phyloP scores from a whole-genome alignment of 2,797 vertebrate genomes.

The Xiphorhynchus erythropygius region DNA sequence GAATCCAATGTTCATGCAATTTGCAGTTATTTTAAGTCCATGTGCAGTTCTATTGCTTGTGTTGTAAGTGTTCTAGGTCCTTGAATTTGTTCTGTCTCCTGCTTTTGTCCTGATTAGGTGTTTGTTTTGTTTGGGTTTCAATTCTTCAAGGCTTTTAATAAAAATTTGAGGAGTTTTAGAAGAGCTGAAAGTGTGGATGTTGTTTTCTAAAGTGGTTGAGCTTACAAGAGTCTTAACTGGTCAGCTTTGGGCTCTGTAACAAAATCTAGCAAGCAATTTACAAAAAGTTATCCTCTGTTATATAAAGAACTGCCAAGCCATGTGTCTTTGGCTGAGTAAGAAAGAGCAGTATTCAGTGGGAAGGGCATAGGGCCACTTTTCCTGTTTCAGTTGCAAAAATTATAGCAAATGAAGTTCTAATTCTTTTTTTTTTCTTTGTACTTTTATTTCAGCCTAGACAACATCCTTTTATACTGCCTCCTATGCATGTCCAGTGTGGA shows the following conservation, averaged over 20 bases:
- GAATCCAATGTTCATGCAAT: neutral
- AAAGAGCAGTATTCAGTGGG: neutral
- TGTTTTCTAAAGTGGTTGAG: neutral
- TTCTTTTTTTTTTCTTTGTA: neutral
- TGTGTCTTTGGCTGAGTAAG: neutral
- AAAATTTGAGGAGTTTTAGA: neutral
- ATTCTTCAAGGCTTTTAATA: neutral
- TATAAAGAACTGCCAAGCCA: neutral
- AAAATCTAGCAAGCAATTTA: neutral
- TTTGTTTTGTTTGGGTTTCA: neutral
- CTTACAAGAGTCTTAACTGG: neutral
- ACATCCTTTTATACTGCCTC: conserved; percentile 89
- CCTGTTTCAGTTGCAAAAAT: neutral
- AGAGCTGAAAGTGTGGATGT: neutral
- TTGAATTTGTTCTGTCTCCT: neutral
- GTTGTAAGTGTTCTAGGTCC: neutral
- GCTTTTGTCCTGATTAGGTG: neutral
- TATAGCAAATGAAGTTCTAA: neutral
- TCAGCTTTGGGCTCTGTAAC: neutral
- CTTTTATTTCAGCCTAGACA: conserved; percentile 85
- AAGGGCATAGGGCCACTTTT: neutral
- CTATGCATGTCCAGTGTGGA: conserved; percentile 88
- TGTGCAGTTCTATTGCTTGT: neutral
- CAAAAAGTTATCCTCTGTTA: neutral
- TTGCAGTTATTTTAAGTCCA: neutral